phyloP scores from a whole-genome alignment of 2,797 vertebrate species.

The Alfaro cultratus region DNA sequence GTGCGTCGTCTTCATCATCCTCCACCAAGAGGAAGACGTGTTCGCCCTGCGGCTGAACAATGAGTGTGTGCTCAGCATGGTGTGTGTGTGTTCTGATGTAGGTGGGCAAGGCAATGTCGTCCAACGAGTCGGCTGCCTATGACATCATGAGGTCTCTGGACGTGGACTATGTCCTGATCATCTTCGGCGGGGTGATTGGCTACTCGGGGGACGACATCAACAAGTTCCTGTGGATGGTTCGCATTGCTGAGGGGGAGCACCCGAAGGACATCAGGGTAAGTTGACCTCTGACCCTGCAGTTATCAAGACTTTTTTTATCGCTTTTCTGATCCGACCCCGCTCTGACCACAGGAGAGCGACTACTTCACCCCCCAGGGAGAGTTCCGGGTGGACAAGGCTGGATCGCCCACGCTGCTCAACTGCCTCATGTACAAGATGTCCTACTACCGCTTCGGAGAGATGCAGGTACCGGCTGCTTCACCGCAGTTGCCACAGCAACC shows the following conservation, averaged over 20 bases:
- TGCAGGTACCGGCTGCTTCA: constrained; percentile 85
- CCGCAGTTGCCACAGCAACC: not conserved
- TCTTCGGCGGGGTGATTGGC: constrained; percentile 96
- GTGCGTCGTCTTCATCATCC: not conserved
- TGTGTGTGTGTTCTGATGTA: constrained; percentile 48
- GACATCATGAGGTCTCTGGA: constrained; percentile 96
- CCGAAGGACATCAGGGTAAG: constrained; percentile 96
- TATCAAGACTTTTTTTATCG: not conserved
- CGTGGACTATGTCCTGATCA: constrained; percentile 96
- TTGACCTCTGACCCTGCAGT: not conserved
- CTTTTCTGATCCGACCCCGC: not conserved
- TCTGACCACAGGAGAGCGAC: constrained; percentile 88
- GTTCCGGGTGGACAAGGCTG: constrained; percentile 96
- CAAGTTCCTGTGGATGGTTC: constrained; percentile 99
- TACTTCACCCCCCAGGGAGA: constrained; percentile 98
- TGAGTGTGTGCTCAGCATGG: not conserved
- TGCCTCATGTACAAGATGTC: constrained; percentile 99
- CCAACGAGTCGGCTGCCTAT: constrained; percentile 94
- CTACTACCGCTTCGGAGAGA: constrained; percentile 98
- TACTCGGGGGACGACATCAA: constrained; percentile 98
- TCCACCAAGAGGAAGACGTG: not conserved
- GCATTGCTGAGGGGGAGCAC: constrained; percentile 97
- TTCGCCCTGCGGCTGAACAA: not conserved
- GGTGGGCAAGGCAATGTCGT: constrained; percentile 98
- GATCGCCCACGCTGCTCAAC: constrained; percentile 94